Conservation (phyloP, 2,888 invertebrate species). For the Polydrusus cervinus region DNA sequence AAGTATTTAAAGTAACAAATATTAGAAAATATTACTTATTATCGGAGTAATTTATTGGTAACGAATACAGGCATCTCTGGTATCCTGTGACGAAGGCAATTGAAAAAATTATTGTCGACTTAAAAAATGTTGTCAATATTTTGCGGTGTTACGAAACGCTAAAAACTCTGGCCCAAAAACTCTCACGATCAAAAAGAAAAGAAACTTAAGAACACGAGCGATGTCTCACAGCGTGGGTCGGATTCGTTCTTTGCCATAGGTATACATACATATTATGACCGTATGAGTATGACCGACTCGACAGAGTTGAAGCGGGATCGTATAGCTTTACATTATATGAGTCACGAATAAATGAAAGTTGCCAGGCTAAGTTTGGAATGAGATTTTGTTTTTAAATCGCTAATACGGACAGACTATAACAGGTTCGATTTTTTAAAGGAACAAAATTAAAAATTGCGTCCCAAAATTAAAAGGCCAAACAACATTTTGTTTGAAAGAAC, state of each 20-base stretch:
- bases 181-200: slow-evolving; percentile 11
- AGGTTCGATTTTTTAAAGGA: background rate
- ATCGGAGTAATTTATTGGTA: no score
- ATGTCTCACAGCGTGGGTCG: slow-evolving; percentile 26
- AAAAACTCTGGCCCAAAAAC: background rate
- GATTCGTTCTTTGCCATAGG: slow-evolving; percentile 7
- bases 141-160: background rate
- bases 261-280: slow-evolving; percentile 11
- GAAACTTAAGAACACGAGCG: slow-evolving; percentile 21
- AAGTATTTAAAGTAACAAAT: no score
- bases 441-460: no score
- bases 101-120: no score
- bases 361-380: background rate
- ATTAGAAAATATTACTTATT: no score
- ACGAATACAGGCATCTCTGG: no score
- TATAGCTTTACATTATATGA: background rate
- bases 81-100: no score
- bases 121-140: no score
- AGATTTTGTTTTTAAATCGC: background rate
- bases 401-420: background rate
- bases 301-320: slow-evolving; percentile 9
- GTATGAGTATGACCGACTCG: slow-evolving; percentile 19
- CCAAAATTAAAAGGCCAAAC: no score
- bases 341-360: slow-evolving; percentile 17
- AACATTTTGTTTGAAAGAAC: no score